A percentile compares a stretch with the other conserved stretches of the same genome.
These are phyloP conservation scores for Anadara kagoshimensis DNA, from an alignment of 1,140 invertebrate species.

Conservation along the genomic window DNA sequence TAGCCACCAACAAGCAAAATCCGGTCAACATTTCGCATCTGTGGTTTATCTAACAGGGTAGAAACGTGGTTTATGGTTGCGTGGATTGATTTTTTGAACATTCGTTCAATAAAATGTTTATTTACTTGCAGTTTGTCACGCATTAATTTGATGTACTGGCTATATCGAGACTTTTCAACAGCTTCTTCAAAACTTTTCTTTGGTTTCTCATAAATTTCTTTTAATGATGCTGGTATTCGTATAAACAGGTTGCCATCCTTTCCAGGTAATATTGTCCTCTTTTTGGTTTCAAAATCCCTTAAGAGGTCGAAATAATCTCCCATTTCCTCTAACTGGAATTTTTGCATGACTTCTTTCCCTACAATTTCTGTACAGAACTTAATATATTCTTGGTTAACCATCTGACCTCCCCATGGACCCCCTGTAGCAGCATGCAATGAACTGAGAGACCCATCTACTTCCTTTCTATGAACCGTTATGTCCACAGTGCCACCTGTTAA, in stretches of 20 bases:
- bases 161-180: slow-evolving; percentile 25
- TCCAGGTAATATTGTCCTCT: slow-evolving; percentile 19
- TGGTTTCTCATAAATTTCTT: slow-evolving; percentile 16
- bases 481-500: slow-evolving; percentile 77
- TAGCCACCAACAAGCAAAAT: slow-evolving; percentile 41
- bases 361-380: slow-evolving; percentile 33
- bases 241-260: slow-evolving; percentile 18
- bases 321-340: slow-evolving; percentile 12
- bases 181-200: slow-evolving; percentile 16
- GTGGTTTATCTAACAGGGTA: slow-evolving; percentile 16
- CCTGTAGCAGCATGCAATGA: slow-evolving; percentile 79
- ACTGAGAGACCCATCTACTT: slow-evolving; percentile 71
- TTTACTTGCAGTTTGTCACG: slow-evolving; percentile 44
- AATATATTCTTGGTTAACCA: slow-evolving; percentile 30
- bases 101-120: slow-evolving; percentile 26
- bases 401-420: slow-evolving; percentile 76
- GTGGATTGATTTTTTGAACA: slow-evolving; percentile 35
- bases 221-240: slow-evolving; percentile 22
- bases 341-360: slow-evolving; percentile 20
- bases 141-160: slow-evolving; percentile 27
- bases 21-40: slow-evolving; percentile 7
- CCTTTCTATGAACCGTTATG: slow-evolving; percentile 79
- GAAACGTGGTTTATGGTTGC: slow-evolving; percentile 37
- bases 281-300: slow-evolving; percentile 39
- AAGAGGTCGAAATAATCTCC: slow-evolving; percentile 34